These are phyloP conservation scores for Leucoptera coffeella DNA, from an alignment of 2,888 invertebrate species.

Conservation along the genomic window DNA sequence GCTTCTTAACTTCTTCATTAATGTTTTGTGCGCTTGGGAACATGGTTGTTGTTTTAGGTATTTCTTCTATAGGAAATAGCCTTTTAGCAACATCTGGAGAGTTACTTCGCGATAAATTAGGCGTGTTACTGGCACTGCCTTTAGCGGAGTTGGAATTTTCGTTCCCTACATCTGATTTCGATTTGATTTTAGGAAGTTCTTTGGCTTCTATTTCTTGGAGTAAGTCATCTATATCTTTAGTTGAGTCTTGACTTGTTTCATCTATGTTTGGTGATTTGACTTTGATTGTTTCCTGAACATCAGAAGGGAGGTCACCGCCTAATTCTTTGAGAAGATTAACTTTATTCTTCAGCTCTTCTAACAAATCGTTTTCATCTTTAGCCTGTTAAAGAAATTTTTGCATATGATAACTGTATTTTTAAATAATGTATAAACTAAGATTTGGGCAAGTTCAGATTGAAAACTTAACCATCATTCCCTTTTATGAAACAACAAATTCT, in stretches of 20 bases:
- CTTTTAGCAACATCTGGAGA: conserved; percentile 10
- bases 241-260: conserved; percentile 10
- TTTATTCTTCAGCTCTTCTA: conserved; percentile 38
- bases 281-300: conserved; percentile 35
- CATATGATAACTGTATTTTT: not conserved
- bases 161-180: conserved; percentile 15
- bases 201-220: conserved; percentile 36
- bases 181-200: conserved; percentile 25
- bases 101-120: conserved; percentile 6
- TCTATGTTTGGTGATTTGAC: conserved; percentile 14
- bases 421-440: not conserved
- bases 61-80: conserved; percentile 13
- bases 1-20: conserved; percentile 10
- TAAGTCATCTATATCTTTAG: conserved; percentile 23
- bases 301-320: conserved; percentile 45
- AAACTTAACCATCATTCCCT: conserved; percentile 41
- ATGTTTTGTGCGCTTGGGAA: conserved; percentile 16
- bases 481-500: conserved; percentile 17
- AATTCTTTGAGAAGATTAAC: conserved; percentile 45
- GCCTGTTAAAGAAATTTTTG: conserved; percentile 5
- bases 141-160: no score
- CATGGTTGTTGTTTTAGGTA: conserved; percentile 11
- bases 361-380: conserved; percentile 20
- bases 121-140: conserved; percentile 18
- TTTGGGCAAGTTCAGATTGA: conserved; percentile 32